Percentiles rank a stretch among this genome's conserved stretches.
Evolutionary conservation across 2,113 vertebrate genomes (phyloP).

Genomic region (Barbus barbus): DNA sequence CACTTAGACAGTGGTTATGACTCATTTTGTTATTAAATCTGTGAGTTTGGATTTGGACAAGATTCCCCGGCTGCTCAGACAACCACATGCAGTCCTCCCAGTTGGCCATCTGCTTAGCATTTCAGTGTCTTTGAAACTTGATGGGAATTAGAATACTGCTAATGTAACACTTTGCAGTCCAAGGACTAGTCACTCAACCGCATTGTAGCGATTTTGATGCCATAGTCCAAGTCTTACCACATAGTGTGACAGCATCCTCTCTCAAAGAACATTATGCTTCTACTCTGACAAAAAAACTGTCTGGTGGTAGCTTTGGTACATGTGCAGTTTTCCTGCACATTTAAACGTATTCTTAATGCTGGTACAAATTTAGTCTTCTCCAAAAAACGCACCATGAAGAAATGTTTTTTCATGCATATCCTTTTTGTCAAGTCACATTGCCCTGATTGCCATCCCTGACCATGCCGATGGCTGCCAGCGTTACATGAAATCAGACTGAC

Average conservation of each 20-base stretch:
- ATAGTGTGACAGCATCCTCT: slow-evolving; percentile 62
- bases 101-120: slow-evolving; percentile 73
- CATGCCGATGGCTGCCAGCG: too few relatives aligned
- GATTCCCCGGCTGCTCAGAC: slow-evolving; percentile 67
- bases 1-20: slow-evolving; percentile 71
- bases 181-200: slow-evolving; percentile 63
- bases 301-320: neutral
- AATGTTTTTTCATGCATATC: too few relatives aligned
- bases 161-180: slow-evolving; percentile 72
- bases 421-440: too few relatives aligned
- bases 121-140: slow-evolving; percentile 66
- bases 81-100: slow-evolving; percentile 66
- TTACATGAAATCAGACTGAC: too few relatives aligned
- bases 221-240: slow-evolving; percentile 65
- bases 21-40: slow-evolving; percentile 76
- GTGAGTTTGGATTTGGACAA: slow-evolving; percentile 72
- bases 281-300: neutral
- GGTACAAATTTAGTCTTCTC: neutral
- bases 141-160: slow-evolving; percentile 68
- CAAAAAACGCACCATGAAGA: neutral
- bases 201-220: slow-evolving; percentile 60
- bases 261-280: slow-evolving; percentile 57
- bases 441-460: too few relatives aligned
- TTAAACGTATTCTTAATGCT: neutral
- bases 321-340: slow-evolving; percentile 53